Evolutionary conservation across 2,888 invertebrate species (phyloP), one percentile per base, ranked within the genome.

Genomic region (Sepioteuthis lessoniana): DNA sequence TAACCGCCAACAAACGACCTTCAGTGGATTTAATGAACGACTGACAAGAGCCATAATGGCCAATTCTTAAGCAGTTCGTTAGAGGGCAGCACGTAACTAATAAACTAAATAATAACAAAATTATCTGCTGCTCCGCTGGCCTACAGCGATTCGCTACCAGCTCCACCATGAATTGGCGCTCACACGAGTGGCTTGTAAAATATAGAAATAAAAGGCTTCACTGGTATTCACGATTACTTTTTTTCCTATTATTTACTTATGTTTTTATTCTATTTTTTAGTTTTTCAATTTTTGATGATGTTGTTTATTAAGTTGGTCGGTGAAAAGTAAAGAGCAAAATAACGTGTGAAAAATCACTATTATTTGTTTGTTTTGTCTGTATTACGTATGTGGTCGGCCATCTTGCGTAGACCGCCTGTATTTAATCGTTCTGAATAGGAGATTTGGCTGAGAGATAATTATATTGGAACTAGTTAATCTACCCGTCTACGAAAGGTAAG

Each of bases 11-110:
- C 76, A 76, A 76, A 76, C 76, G 76, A 76, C 76, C 76, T 76
- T 76, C 76, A 76, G n/a, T 76, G 76, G n/a, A 76, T 76, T 76
- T 76, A 76, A 76, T 76, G 76, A 76, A 76, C 76, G 76, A 76
- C 76, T n/a, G 76, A 76, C 76, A 76, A 76, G n/a, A 76, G 76
- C 76, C n/a, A 76, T 76, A 76, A 76, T 76, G 76, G 76, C 76
- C 76, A n/a, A 76, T 76, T 76, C 76, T 76, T 76, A 76, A 76
- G 76, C 76, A n/a, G 76, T 76, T 76, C 76, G 76, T 76, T 76
- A 76, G 76, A 76, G 76, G 76, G 76, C 76, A 76, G 76, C 76
- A 76, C 76, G 76, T 76, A 76, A 76, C 76, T 76, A 76, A 76
- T 76, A 76, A 76, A 76, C 76, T 76, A 76, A 76, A 76, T 76